Evolutionary conservation across 2,888 invertebrate species (phyloP), one percentile per base, ranked within the genome.

Genomic region (Cephus nigrinus): DNA sequence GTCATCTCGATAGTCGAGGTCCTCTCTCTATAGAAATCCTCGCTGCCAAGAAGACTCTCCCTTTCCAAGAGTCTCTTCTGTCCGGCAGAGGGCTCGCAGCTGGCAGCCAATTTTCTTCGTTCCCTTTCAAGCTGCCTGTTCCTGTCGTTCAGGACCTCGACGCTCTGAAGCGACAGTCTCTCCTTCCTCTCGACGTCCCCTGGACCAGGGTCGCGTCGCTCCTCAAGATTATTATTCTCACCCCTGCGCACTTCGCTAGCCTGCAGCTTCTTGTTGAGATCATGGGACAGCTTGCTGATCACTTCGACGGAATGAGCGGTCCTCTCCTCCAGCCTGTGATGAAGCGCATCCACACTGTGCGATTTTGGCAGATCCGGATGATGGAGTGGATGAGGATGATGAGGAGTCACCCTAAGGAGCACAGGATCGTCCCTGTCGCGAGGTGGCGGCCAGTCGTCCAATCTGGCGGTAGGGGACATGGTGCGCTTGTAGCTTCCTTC

Each of bases 401-500:
- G 86, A 12, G 89, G 88, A 40, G 91, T 89, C n/a, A 90, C 90
- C 4, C 89, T 88, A 1, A 90, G 82, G 23, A 91, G 86, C 33
- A 90, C 88, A n/a, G 91, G 90, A 78, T 91, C 91, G 73, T 90
- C 89, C 79, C 84, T 84, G 34, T 88, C 87, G 32, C 86, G 83
- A 15, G 87, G 81, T 69, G 88, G 85, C 12, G 87, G 86, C 90
- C 90, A 90, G 72, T 90, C 89, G 68, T 90, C 90, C 69, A 90
- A 79, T 12, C 91, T 87, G 3, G 91, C 89, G 1, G 90, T 94
- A 9, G 95, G 95, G 33, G 95, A 95, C 92, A 95, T 93, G 31
- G 95, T 95, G 74, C 95, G 92, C 88, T 95, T 95, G 92, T 96
- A 96, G 88, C 95, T 95, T 81, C 96, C 96, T 90, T 95, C 96